These are phyloP conservation scores for Brevimyrus niger DNA, from an alignment of 2,113 vertebrate genomes.

Conservation along the genomic window DNA sequence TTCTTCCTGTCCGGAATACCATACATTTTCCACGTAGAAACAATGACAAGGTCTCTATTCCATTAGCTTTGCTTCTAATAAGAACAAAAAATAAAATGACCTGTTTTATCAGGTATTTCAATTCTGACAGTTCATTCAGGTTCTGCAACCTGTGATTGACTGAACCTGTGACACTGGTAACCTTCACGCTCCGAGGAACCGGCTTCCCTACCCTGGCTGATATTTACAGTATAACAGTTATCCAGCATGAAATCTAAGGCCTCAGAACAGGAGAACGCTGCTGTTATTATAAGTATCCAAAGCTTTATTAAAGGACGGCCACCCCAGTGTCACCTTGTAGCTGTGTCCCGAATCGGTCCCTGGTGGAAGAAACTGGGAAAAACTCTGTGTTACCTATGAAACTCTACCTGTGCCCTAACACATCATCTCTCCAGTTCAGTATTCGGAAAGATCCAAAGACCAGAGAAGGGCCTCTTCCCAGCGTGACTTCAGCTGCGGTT, in stretches of 20 bases:
- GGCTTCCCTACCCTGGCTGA: neutral
- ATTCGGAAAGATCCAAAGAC: neutral
- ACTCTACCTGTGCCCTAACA: neutral
- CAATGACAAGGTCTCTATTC: neutral
- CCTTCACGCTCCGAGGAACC: neutral
- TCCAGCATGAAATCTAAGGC: neutral
- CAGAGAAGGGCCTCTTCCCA: neutral
- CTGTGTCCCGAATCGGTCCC: neutral
- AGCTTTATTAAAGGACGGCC: neutral
- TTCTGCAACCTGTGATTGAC: neutral
- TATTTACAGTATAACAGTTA: neutral
- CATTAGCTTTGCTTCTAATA: neutral
- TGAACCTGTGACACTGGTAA: neutral
- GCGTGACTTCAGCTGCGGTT: neutral
- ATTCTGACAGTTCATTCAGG: neutral
- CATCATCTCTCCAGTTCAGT: neutral
- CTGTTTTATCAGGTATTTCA: neutral
- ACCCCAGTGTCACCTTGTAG: neutral
- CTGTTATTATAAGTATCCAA: neutral
- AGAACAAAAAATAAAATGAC: neutral
- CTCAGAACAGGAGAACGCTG: neutral
- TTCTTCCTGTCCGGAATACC: neutral
- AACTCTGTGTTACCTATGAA: neutral
- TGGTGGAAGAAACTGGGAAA: neutral
- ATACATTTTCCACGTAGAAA: neutral